Evolutionary conservation across 1,140 invertebrate species (phyloP).

Genomic region (Platyscapa corneri): DNA sequence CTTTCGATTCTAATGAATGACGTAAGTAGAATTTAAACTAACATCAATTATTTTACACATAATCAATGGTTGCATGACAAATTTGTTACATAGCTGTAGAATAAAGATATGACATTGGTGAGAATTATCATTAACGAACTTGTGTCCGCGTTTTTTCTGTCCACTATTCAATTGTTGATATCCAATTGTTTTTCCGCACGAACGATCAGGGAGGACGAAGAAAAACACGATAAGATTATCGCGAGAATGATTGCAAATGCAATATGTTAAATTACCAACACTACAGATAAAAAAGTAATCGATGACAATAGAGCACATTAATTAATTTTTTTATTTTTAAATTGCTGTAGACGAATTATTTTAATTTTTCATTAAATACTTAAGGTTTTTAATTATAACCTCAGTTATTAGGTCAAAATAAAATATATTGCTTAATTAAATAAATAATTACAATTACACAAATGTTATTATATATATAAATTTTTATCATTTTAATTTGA

Average conservation of each 20-base stretch:
- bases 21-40: slow-evolving; percentile 24
- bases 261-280: slow-evolving; percentile 1
- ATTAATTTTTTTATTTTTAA: not conserved
- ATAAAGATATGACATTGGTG: slow-evolving; percentile 30
- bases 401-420: not conserved
- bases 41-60: slow-evolving; percentile 28
- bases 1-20: slow-evolving; percentile 7
- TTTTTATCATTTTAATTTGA: no score
- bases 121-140: slow-evolving; percentile 47
- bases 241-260: slow-evolving; percentile 9
- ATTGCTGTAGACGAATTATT: not conserved
- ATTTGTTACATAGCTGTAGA: not conserved
- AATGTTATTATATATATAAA: no score
- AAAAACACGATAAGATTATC: slow-evolving; percentile 15
- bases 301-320: slow-evolving; percentile 9
- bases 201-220: slow-evolving; percentile 19
- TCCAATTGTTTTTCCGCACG: slow-evolving; percentile 42
- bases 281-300: slow-evolving; percentile 17
- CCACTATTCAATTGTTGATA: slow-evolving; percentile 29
- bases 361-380: not conserved
- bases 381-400: not conserved
- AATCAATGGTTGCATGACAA: not conserved
- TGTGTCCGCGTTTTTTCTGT: slow-evolving; percentile 25
- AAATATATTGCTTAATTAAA: no score
- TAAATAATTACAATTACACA: no score